Conservation (phyloP, 2,888 invertebrate genomes). For the Polyommatus icarus region DNA sequence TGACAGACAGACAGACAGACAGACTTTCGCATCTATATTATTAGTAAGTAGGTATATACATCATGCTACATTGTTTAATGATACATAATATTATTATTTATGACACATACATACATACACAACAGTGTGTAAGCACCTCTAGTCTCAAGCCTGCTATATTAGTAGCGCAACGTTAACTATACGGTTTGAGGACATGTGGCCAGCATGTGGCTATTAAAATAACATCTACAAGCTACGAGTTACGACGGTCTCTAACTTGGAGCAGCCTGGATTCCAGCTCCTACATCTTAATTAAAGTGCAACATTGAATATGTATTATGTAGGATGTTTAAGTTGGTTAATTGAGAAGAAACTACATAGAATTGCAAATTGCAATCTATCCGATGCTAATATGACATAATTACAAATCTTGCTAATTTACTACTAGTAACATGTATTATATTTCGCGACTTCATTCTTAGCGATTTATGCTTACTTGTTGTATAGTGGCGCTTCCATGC, state of each 20-base stretch:
- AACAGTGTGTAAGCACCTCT: neutral
- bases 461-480: too few relatives aligned
- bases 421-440: too few relatives aligned
- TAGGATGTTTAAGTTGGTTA: neutral
- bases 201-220: constrained; percentile 15
- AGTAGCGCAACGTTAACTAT: constrained; percentile 2
- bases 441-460: too few relatives aligned
- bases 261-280: neutral
- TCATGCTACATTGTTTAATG: neutral
- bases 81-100: neutral
- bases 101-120: neutral
- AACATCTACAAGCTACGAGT: neutral
- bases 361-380: neutral
- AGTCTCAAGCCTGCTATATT: neutral
- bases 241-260: neutral
- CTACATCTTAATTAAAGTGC: neutral
- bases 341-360: neutral
- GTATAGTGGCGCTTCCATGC: too few relatives aligned
- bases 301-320: neutral
- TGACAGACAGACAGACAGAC: too few relatives aligned
- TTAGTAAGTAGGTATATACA: too few relatives aligned
- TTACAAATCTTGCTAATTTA: too few relatives aligned
- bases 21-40: too few relatives aligned
- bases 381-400: too few relatives aligned
- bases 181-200: neutral